These are phyloP conservation scores for Potamilus streckersoni DNA, from an alignment of 1,140 invertebrate species.

Conservation along the genomic window DNA sequence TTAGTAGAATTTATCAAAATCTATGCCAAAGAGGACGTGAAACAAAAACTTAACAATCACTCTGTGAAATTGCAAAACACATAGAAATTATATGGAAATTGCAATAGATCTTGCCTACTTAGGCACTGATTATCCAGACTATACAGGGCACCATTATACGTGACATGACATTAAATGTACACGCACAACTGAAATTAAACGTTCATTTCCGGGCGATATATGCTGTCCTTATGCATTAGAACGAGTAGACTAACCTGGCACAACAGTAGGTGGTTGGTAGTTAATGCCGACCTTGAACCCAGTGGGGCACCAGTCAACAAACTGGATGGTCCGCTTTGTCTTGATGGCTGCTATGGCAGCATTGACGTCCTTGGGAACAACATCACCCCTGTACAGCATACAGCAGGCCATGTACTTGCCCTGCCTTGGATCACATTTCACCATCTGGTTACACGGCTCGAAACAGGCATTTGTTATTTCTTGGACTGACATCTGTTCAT, in stretches of 20 bases:
- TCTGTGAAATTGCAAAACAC: no score
- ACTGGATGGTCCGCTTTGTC: constrained; percentile 73
- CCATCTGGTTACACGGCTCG: constrained; percentile 90
- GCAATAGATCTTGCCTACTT: no score
- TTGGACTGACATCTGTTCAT: constrained; percentile 71
- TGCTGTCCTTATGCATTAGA: background rate
- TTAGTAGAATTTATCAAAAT: no score
- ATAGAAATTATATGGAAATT: no score
- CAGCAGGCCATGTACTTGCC: constrained; percentile 60
- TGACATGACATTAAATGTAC: background rate
- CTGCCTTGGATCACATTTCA: constrained; percentile 89
- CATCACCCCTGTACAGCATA: constrained; percentile 64
- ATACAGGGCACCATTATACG: no score
- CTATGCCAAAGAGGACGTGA: no score
- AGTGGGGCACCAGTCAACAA: constrained; percentile 37
- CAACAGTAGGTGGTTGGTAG: constrained; percentile 73
- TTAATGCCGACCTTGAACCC: constrained; percentile 45
- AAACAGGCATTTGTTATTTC: constrained; percentile 83
- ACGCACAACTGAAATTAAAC: background rate
- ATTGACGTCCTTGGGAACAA: constrained; percentile 83
- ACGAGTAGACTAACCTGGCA: constrained; percentile 71
- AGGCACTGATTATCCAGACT: no score
- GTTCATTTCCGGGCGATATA: background rate
- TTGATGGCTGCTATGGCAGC: constrained; percentile 86
- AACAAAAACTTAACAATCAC: no score